Conservation (phyloP, 2,797 vertebrate species). For the Bryconaethiops microstoma region DNA sequence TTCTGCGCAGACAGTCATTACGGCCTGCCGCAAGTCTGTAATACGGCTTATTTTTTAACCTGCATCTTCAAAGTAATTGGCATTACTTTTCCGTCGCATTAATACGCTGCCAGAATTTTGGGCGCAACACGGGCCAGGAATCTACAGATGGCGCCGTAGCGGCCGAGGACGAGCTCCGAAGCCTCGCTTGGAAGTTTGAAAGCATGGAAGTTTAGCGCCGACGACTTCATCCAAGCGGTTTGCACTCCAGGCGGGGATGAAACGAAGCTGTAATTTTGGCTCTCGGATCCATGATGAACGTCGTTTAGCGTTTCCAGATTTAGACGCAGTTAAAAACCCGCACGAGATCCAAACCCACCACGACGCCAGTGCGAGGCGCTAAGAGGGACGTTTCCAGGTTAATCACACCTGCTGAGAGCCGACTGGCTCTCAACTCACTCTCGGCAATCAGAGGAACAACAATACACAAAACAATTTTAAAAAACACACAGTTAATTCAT, state of each 20-base stretch:
- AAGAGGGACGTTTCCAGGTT: background rate
- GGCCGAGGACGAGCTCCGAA: conserved; percentile 23
- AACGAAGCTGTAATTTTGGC: background rate
- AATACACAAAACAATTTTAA: conserved; percentile 7
- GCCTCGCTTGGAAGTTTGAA: background rate
- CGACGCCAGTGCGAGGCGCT: background rate
- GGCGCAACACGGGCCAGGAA: conserved; percentile 17
- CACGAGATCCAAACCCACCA: background rate
- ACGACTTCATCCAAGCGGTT: background rate
- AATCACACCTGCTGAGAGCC: background rate
- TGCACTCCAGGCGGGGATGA: background rate
- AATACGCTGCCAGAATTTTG: conserved; percentile 20
- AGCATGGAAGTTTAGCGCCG: background rate
- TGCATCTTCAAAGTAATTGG: conserved; percentile 32
- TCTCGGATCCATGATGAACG: background rate
- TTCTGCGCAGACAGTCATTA: conserved; percentile 1
- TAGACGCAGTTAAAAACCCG: background rate
- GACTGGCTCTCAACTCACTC: background rate
- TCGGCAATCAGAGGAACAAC: conserved; percentile 1
- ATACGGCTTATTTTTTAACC: conserved; percentile 2
- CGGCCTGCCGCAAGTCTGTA: background rate
- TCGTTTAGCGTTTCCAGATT: background rate
- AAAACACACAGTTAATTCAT: background rate
- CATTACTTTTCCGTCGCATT: conserved; percentile 10
- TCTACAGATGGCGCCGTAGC: conserved; percentile 31